Evolutionary conservation across 1,140 invertebrate genomes (phyloP).

Genomic region (Cardiocondyla obscurior): DNA sequence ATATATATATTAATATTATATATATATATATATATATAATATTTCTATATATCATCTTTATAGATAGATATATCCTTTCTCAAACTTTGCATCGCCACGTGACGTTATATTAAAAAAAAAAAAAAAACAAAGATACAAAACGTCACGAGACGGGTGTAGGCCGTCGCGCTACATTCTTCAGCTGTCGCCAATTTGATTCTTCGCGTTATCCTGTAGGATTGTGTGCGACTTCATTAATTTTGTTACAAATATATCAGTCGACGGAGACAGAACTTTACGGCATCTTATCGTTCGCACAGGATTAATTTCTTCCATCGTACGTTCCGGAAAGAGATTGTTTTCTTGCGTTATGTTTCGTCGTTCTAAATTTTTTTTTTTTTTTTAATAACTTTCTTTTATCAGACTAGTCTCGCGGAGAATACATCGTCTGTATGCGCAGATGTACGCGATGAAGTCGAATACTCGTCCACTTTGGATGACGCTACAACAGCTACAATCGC

Average conservation of each 20-base stretch:
- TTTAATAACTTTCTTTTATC: background rate
- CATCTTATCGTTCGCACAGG: background rate
- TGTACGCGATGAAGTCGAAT: conserved; percentile 62
- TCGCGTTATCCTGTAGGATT: conserved; percentile 54
- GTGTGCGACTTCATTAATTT: conserved; percentile 64
- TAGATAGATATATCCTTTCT: conserved; percentile 51
- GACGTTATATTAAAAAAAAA: conserved; percentile 46
- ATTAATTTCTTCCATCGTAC: background rate
- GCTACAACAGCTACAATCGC: conserved; percentile 58
- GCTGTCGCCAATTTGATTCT: conserved; percentile 68
- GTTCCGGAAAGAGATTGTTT: background rate
- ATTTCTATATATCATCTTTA: conserved; percentile 15
- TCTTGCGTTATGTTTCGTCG: background rate
- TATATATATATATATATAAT: conserved; percentile 48
- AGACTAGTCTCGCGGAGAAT: conserved; percentile 4
- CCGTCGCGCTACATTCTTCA: conserved; percentile 70
- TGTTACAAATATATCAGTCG: background rate
- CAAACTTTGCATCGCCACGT: conserved; percentile 58
- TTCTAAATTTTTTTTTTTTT: background rate
- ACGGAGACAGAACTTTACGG: background rate
- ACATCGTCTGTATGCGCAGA: background rate
- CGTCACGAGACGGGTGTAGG: conserved; percentile 66
- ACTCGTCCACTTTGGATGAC: conserved; percentile 59
- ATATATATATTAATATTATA: conserved; percentile 21
- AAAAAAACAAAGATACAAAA: conserved; percentile 38